Evolutionary conservation across 2,113 vertebrate species (phyloP).

Genomic region (Cricetomys ansorgei): DNA sequence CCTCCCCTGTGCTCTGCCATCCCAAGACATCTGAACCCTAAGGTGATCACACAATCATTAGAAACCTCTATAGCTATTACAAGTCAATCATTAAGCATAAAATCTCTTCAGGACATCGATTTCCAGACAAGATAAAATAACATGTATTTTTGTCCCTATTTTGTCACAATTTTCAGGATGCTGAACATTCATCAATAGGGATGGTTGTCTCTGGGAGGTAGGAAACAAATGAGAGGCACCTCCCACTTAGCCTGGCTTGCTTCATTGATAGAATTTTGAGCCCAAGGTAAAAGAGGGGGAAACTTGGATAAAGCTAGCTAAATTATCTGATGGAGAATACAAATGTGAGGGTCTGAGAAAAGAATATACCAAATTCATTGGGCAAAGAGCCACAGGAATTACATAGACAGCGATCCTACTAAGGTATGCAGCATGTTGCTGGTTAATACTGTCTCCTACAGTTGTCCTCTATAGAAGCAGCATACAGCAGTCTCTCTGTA

Average conservation of each 20-base stretch:
- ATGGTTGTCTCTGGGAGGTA: neutral
- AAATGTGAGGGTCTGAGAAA: neutral
- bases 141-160: neutral
- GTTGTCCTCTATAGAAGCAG: neutral
- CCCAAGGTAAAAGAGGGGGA: neutral
- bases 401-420: neutral
- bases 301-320: rapidly evolving
- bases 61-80: neutral
- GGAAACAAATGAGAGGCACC: neutral
- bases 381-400: neutral
- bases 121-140: neutral
- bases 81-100: constrained; percentile 31
- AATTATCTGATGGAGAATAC: neutral
- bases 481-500: no score
- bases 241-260: neutral
- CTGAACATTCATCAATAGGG: neutral
- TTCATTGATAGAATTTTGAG: neutral
- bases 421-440: neutral
- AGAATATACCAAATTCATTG: neutral
- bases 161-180: neutral
- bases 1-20: neutral
- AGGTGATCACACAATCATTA: neutral
- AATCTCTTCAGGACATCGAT: neutral
- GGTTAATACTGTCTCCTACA: neutral
- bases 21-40: neutral